Base-by-base conservation (phyloP, 2,113 vertebrate genomes). In the Taxidea taxus region DNA sequence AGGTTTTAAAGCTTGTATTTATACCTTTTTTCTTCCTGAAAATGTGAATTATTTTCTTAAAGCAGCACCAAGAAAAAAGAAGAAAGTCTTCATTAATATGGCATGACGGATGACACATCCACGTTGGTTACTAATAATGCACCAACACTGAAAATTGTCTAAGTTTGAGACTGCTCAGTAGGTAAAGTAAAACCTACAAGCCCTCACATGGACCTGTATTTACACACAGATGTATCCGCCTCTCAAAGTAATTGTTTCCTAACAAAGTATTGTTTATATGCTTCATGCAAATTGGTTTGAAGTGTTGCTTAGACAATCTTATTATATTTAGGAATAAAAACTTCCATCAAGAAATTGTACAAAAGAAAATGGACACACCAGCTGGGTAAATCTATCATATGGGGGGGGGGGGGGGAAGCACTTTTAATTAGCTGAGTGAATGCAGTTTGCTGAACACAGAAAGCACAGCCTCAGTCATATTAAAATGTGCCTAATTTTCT, bases 381-480 rank as follows among this genome's bases (percentile, higher is more conserved):
- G 99, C 99, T 99, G 99, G 99, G 98, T 99, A 99, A 99, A 99
- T 99, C 99, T 99, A 99, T 99, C 99, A 99, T 99, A 99, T 97
- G 96, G 96, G 96, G 98, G 98, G 98, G 99, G 70, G 98, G 98
- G 97, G 96, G 97, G 98, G 98, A 99, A 99, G 99, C 99, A 99
- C 99, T 99, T 99, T 99, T 99, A 99, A 99, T 99, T 99, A 99
- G 99, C 99, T 99, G 99, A 99, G 99, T 99, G 99, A 99, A 99
- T 99, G 99, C 98, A 99, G 99, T 99, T 99, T 99, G 99, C 98
- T 98, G 99, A 99, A 99, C 98, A 99, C 98, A 98, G 99, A 99
- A 99, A 99, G 99, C 99, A 98, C 98, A 98, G 98, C 98, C 99
- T 99, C 98, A 98, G 98, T 98, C 98, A 99, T 99, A 99, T 99